Base-by-base conservation (phyloP, 2,113 vertebrate genomes). In the Seriola dumerili region DNA sequence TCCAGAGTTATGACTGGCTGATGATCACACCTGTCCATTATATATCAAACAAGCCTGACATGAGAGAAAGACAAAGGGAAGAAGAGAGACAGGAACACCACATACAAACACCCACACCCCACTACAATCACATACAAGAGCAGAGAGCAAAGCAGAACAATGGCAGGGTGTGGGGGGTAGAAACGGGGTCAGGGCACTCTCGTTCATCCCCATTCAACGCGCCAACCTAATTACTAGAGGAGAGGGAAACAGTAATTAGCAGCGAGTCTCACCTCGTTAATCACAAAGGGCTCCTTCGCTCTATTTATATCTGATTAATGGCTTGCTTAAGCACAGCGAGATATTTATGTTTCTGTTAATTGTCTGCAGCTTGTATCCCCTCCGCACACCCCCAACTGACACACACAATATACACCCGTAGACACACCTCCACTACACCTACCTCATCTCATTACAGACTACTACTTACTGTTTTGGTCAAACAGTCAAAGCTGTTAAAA, bases 291-390 rank as follows among this genome's bases (percentile, higher is more conserved):
- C 96, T 97, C 96, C 96, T 97, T 96, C 93, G 92, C 96, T 96
- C 96, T 98, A 97, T 98, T 98, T 98, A 97, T 97, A 97, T 97
- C 97, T 98, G 96, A 97, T 97, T 97, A 98, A 98, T 97, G 96
- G 96, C 96, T 97, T 95, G 95, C 97, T 96, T 97, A 96, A 96
- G 96, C 96, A 94, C 95, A 95, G 94, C 91, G 85, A 96, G 96
- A 94, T 96, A 97, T 97, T 97, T 97, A 96, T 97, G 97, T 96
- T 97, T 94, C 93, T 95, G 94, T 95, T 97, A 97, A 98, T 98
- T 97, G 96, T 98, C 96, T 95, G 96, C 97, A 95, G 96, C 96
- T 96, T 96, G 96, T 95, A 85, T 91, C 91, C 14, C 62, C 76
- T 79, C 79, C 4, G 92, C 93, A 95, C 92, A 78, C 94, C 71